phyloP scores from a whole-genome alignment of 2,797 vertebrate species.

The Allobates femoralis region DNA sequence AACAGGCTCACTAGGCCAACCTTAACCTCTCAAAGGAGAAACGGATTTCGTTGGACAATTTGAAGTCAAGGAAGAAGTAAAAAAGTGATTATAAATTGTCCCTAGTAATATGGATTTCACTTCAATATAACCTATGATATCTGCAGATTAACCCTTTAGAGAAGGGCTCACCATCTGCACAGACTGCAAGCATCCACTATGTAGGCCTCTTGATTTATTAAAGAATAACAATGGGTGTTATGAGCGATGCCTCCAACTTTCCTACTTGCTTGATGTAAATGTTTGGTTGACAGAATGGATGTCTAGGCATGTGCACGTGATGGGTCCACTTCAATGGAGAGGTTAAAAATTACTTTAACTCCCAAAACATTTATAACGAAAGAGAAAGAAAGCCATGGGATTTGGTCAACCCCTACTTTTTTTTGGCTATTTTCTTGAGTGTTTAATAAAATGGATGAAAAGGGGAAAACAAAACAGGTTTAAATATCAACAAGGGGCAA shows the following conservation, averaged over 20 bases:
- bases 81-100: conserved; percentile 51
- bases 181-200: neutral
- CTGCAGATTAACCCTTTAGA: conserved; percentile 58
- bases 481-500: conserved; percentile 83
- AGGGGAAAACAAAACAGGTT: conserved; percentile 74
- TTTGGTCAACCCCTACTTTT: neutral
- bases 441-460: conserved; percentile 69
- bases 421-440: conserved; percentile 27
- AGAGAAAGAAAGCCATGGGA: neutral
- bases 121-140: conserved; percentile 50
- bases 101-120: conserved; percentile 62
- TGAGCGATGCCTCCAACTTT: neutral
- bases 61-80: conserved; percentile 2
- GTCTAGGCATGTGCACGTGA: conserved; percentile 13
- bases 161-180: conserved; percentile 7
- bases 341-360: conserved; percentile 44
- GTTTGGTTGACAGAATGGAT: neutral
- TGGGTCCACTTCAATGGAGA: conserved; percentile 26
- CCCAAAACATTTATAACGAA: conserved; percentile 36
- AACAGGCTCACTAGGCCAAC: neutral
- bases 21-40: neutral
- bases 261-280: neutral
- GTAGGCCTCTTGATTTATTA: neutral
- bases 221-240: neutral
- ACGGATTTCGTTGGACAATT: neutral